A percentile compares a stretch with the other conserved stretches of the same genome.
These are phyloP conservation scores for Myripristis murdjan DNA, from an alignment of 2,797 vertebrate genomes.

Conservation along the genomic window DNA sequence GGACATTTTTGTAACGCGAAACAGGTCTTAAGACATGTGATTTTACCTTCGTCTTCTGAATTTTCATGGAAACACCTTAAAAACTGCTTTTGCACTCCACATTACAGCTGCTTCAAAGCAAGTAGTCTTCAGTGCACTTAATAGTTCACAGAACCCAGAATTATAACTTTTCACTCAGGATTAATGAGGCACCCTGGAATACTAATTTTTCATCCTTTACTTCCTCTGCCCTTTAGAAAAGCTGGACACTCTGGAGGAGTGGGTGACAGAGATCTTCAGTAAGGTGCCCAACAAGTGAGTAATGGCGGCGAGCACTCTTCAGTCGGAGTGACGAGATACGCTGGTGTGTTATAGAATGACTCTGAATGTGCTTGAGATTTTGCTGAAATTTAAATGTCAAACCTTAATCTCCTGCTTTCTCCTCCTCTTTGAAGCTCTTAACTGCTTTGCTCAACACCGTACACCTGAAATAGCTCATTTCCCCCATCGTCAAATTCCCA, in stretches of 20 bases:
- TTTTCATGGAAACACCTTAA: too few species aligned
- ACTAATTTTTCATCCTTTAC: conserved; percentile 54
- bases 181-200: conserved; percentile 39
- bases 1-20: background rate
- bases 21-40: background rate
- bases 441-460: conserved; percentile 1
- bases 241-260: conserved; percentile 95
- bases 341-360: conserved; percentile 47
- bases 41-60: background rate
- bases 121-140: background rate
- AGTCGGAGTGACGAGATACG: conserved; percentile 53
- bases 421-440: conserved; percentile 14
- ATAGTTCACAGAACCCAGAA: conserved; percentile 12
- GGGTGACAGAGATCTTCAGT: conserved; percentile 97
- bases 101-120: background rate
- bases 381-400: conserved; percentile 70
- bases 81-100: background rate
- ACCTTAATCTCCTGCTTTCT: conserved; percentile 21
- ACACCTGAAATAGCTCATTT: conserved; percentile 49
- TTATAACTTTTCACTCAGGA: conserved; percentile 25
- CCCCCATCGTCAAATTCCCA: conserved; percentile 25
- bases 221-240: conserved; percentile 86
- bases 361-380: conserved; percentile 52
- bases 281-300: conserved; percentile 96
- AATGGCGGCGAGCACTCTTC: conserved; percentile 50